phyloP scores from a whole-genome alignment of 2,888 invertebrate species.

The Pelosia muscerda region DNA sequence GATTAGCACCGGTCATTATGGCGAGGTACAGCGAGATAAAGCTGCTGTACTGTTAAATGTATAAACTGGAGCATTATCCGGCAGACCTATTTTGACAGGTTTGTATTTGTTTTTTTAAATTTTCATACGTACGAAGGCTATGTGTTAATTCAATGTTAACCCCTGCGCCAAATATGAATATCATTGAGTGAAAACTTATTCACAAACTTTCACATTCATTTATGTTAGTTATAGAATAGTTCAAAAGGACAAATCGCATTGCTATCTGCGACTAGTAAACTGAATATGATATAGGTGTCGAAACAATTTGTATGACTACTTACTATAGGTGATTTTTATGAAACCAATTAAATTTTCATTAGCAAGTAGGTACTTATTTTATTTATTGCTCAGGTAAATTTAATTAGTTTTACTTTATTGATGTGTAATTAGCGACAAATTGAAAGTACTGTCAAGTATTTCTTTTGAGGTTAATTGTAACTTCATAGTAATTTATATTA shows the following conservation, averaged over 20 bases:
- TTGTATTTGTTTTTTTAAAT: neutral
- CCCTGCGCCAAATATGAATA: too few relatives aligned
- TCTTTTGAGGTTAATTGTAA: neutral
- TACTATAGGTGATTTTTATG: too few relatives aligned
- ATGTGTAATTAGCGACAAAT: neutral
- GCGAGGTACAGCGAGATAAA: neutral
- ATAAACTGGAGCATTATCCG: neutral
- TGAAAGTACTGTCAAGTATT: neutral
- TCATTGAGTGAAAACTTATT: too few relatives aligned
- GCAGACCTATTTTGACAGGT: neutral
- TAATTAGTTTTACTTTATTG: slow-evolving; percentile 4
- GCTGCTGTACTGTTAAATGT: neutral
- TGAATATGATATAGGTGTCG: neutral
- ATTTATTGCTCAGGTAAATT: neutral
- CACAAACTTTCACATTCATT: too few relatives aligned
- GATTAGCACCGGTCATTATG: neutral
- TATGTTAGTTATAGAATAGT: too few relatives aligned
- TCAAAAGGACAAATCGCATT: too few relatives aligned
- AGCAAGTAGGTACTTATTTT: neutral
- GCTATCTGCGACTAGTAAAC: too few relatives aligned
- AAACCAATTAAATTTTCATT: neutral
- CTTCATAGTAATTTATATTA: neutral
- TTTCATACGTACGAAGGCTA: too few relatives aligned
- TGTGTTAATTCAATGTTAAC: too few relatives aligned
- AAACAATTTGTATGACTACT: neutral